Evolutionary conservation across 2,113 vertebrate genomes (phyloP).

Genomic region (Neolamprologus tretocephalus): DNA sequence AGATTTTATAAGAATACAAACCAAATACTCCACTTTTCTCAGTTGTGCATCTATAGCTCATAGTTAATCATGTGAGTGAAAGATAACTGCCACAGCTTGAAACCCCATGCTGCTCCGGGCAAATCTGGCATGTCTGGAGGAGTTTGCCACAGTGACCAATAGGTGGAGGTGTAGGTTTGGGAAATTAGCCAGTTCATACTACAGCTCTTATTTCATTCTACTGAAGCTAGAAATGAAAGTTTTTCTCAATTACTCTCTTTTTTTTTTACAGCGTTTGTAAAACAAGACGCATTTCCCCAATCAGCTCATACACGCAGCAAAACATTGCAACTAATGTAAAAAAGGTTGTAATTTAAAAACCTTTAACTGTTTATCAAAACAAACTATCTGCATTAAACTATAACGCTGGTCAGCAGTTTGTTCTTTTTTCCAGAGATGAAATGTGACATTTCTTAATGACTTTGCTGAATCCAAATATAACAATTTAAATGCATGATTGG

Average conservation of each 20-base stretch:
- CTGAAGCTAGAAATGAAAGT: neutral
- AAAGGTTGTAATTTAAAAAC: neutral
- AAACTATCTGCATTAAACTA: neutral
- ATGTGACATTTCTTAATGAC: rapidly evolving
- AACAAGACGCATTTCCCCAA: neutral
- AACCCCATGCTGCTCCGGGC: neutral
- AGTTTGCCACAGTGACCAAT: neutral
- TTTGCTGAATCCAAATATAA: neutral
- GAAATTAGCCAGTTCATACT: neutral
- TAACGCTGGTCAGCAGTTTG: rapidly evolving
- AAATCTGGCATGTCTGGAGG: neutral
- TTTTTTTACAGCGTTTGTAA: neutral
- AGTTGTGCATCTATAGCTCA: neutral
- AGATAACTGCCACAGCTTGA: neutral
- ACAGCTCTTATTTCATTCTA: neutral
- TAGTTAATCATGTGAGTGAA: neutral
- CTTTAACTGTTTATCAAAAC: neutral
- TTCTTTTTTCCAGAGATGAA: neutral
- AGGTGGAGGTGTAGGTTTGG: neutral
- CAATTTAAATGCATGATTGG: neutral
- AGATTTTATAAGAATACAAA: neutral
- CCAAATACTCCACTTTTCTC: neutral
- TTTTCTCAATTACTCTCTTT: neutral
- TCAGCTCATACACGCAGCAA: rapidly evolving
- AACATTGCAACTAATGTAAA: neutral